Conservation (phyloP, 1,140 invertebrate genomes). For the Tigriopus japonicus region DNA sequence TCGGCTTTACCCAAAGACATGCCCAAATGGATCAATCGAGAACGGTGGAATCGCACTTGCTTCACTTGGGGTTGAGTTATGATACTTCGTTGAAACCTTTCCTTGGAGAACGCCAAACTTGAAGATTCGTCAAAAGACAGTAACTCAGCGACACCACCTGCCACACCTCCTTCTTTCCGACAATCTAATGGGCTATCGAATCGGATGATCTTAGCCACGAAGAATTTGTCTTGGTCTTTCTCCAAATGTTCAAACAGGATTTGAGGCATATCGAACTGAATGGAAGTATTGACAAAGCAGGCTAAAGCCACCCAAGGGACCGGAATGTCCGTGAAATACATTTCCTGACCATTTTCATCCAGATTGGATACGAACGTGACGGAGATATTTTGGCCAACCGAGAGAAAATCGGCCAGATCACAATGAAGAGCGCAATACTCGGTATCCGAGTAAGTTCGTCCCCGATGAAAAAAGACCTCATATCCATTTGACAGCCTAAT, state of each 20-base stretch:
- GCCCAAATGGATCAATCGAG: neutral
- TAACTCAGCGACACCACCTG: conserved; percentile 2
- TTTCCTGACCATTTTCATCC: neutral
- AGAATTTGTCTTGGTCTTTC: neutral
- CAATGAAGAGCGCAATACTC: too few species aligned
- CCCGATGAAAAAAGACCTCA: too few species aligned
- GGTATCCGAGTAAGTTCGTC: too few species aligned
- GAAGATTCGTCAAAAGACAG: neutral
- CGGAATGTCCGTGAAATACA: neutral
- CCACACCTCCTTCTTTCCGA: neutral
- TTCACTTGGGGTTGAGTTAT: neutral
- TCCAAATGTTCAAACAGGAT: too few species aligned
- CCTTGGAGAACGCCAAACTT: neutral
- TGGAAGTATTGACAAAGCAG: neutral
- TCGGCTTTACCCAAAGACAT: neutral
- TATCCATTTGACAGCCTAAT: too few species aligned
- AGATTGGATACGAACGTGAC: neutral
- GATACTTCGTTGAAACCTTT: conserved; percentile 1
- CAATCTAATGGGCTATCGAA: neutral
- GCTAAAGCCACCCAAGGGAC: neutral
- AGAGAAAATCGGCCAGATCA: neutral
- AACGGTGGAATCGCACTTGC: neutral
- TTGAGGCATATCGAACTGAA: neutral
- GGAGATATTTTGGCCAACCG: neutral
- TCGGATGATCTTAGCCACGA: neutral